Evolutionary conservation across 1,140 invertebrate genomes (phyloP), one percentile per base, ranked within the genome.

Genomic region (Lerema accius): DNA sequence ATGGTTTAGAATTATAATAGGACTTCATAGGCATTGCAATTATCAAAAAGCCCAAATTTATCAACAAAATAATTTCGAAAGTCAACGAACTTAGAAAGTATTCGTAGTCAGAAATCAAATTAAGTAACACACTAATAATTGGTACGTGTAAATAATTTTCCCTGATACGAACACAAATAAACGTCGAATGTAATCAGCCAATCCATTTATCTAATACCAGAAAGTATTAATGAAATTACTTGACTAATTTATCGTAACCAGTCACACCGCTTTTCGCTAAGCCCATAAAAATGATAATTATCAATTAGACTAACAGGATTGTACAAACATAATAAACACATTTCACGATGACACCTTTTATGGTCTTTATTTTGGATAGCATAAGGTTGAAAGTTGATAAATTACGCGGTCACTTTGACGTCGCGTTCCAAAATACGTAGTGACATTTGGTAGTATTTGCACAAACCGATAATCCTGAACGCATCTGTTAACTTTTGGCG

Each of bases 221-320:
- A 40, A 58, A 58, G 26, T 46, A 58, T 58, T 58, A 58, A 58
- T 58, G 53, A 45, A 58, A 58, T 58, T 58, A 58, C 28, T 9
- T 4, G 28, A 32, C 58, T 55, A 66, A 75, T 73, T 67, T 68
- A 71, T 68, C 71, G 67, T 48, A 17, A 58, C 68, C 50, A 67
- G 64, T 67, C 50, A 28, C 13, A 11, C 65, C 32, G 63, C 50
- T 46, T 61, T 23, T 43, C 46, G 49, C 67, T 79, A 71, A 79
- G 65, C 79, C 73, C 69, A 76, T 82, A 79, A 75, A 82, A 79
- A 79, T 82, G 79, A 82, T 82, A 82, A 82, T 82, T 82, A 79
- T 79, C 76, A 79, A 82, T 82, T 82, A 82, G 67, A 23, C 4
- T 74, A 72, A 71, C 71, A 72, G 67, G 69, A 77, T 74, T 65